phyloP scores from a whole-genome alignment of 2,888 invertebrate species.

The Oscheius myriophilus region DNA sequence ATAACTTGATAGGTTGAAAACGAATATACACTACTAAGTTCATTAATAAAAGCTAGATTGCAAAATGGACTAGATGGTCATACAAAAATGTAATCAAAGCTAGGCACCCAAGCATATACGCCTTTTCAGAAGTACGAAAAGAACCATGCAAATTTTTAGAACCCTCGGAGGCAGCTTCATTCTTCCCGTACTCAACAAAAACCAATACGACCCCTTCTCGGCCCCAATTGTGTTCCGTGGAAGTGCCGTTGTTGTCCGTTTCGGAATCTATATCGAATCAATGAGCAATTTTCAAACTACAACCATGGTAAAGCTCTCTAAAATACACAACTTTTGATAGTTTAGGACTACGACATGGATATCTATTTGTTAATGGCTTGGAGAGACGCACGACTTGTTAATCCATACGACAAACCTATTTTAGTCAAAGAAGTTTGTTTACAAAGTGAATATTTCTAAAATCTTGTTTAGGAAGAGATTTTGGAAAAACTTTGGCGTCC shows the following conservation, averaged over 20 bases:
- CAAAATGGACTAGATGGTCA: no score
- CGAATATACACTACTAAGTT: no score
- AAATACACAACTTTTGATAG: not conserved
- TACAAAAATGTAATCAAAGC: no score
- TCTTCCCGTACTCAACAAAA: conserved; percentile 66
- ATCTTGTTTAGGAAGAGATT: conserved; percentile 47
- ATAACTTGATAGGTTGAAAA: no score
- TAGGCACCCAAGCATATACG: no score
- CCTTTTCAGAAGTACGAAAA: no score
- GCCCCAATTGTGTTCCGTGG: conserved; percentile 67
- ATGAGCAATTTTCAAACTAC: conserved; percentile 70
- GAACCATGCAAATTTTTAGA: no score
- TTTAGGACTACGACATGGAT: conserved; percentile 70
- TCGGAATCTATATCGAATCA: conserved; percentile 70
- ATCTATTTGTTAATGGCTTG: conserved; percentile 69
- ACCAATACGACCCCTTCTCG: conserved; percentile 69
- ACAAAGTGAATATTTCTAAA: not conserved
- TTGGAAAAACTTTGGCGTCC: conserved; percentile 69
- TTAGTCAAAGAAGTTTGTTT: conserved; percentile 61
- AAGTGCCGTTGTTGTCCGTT: conserved; percentile 66
- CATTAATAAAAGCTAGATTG: no score
- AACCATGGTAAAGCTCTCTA: conserved; percentile 59
- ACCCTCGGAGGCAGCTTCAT: conserved; percentile 65
- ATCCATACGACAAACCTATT: conserved; percentile 68
- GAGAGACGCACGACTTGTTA: conserved; percentile 67